phyloP scores from a whole-genome alignment of 2,888 invertebrate species.

The Latrodectus elegans region DNA sequence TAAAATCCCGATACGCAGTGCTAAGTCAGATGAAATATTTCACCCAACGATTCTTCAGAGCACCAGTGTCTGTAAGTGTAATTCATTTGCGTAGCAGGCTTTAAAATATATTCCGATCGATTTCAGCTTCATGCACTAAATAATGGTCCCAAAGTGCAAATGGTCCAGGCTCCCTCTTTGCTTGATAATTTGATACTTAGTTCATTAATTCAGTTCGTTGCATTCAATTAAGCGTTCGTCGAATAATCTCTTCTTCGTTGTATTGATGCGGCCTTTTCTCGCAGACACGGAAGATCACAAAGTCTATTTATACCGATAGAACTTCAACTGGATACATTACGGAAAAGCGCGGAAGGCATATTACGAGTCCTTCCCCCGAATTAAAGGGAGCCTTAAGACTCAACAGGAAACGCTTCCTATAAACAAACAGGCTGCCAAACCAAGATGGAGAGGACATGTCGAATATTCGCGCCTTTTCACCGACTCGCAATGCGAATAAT shows the following conservation, averaged over 20 bases:
- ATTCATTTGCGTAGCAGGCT: conserved; percentile 24
- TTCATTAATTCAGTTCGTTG: conserved; percentile 59
- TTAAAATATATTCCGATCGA: conserved; percentile 45
- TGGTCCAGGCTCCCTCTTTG: conserved; percentile 17
- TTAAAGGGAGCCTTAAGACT: conserved; percentile 24
- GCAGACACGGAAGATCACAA: conserved; percentile 21
- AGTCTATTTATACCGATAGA: conserved; percentile 49
- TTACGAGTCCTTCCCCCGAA: conserved; percentile 19
- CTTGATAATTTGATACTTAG: conserved; percentile 55
- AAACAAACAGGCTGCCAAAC: conserved; percentile 4
- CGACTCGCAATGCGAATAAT: neutral
- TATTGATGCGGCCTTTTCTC: conserved; percentile 13
- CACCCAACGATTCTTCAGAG: neutral
- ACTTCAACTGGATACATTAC: conserved; percentile 1
- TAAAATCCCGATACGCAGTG: no score
- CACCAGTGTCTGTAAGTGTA: neutral
- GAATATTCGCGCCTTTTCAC: neutral
- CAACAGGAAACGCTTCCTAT: conserved; percentile 29
- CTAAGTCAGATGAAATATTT: neutral
- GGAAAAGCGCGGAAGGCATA: conserved; percentile 3
- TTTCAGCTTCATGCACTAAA: conserved; percentile 20
- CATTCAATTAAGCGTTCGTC: conserved; percentile 50
- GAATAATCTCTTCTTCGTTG: conserved; percentile 23
- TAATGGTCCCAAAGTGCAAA: conserved; percentile 40
- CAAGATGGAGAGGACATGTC: neutral